phyloP scores from a whole-genome alignment of 2,113 vertebrate species.

The Sminthopsis crassicaudata region DNA sequence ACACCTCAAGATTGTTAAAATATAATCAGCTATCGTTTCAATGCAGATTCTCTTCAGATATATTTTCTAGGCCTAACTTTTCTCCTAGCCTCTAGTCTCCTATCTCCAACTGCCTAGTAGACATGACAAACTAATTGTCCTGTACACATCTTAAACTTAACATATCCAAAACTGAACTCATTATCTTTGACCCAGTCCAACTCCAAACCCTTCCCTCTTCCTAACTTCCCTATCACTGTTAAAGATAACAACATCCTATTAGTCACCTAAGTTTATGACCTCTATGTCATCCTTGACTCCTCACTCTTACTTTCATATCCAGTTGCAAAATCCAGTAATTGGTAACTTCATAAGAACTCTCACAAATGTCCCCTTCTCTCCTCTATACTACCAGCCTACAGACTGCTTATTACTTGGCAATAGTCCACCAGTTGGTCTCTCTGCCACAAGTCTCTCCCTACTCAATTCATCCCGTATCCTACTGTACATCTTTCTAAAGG shows the following conservation, averaged over 20 bases:
- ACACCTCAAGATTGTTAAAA: not conserved
- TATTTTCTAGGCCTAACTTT: not conserved
- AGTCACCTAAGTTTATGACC: not conserved
- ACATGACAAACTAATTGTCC: not conserved
- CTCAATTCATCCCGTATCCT: not conserved
- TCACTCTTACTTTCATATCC: not conserved
- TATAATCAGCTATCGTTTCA: not conserved
- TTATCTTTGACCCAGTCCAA: not conserved
- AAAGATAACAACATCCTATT: not conserved
- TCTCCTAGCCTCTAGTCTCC: not conserved
- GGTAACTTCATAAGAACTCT: not conserved
- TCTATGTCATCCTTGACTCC: not conserved
- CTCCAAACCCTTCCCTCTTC: not conserved
- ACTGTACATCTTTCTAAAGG: not conserved
- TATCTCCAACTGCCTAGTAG: not conserved
- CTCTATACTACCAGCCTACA: not conserved
- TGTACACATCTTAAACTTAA: not conserved
- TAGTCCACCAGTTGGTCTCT: not conserved
- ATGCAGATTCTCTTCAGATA: not conserved
- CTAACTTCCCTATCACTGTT: not conserved
- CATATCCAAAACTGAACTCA: not conserved
- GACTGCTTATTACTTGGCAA: not conserved
- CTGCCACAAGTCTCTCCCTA: not conserved
- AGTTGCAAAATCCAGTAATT: not conserved
- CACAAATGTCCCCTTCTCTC: not conserved